A percentile compares a stretch with the other conserved stretches of the same genome.
Conservation (phyloP, 30 jellyfish, hydroid and myxozoan species). For the Morbakka virulenta region DNA sequence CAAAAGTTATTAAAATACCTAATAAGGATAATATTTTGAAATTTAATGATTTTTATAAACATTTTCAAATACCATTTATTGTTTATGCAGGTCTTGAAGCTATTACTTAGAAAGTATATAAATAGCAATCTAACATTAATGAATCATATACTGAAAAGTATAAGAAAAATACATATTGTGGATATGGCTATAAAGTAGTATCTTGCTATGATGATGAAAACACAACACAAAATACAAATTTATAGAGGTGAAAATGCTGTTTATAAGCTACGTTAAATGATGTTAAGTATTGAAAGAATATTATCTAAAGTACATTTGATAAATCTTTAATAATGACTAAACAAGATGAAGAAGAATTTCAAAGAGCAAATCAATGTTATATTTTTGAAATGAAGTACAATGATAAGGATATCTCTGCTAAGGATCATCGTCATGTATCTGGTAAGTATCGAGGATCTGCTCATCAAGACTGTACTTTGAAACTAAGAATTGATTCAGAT, state of each 20-base stretch:
- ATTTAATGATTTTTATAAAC: too few relatives aligned
- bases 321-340: slow-evolving; percentile 18
- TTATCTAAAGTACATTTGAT: background rate
- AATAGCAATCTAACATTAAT: slow-evolving; percentile 24
- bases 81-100: too few relatives aligned
- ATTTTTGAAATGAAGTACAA: slow-evolving; percentile 15
- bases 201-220: slow-evolving; percentile 13
- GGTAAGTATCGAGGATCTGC: slow-evolving; percentile 63
- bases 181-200: too few relatives aligned
- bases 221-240: background rate
- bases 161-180: too few relatives aligned
- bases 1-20: too few relatives aligned
- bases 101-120: too few relatives aligned
- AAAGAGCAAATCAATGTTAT: slow-evolving; percentile 5
- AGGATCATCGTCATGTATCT: slow-evolving; percentile 48
- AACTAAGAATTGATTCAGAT: too few relatives aligned
- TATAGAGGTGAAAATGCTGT: slow-evolving; percentile 16
- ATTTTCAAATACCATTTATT: too few relatives aligned
- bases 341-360: slow-evolving; percentile 8
- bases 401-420: slow-evolving; percentile 22
- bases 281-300: slow-evolving; percentile 8
- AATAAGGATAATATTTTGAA: too few relatives aligned
- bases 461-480: too few relatives aligned
- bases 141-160: too few relatives aligned
- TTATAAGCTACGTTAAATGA: too few relatives aligned